A percentile compares a stretch with the other conserved stretches of the same genome.
These are phyloP conservation scores for Bradypodion ventrale DNA, from an alignment of 2,797 vertebrate genomes.

Conservation along the genomic window DNA sequence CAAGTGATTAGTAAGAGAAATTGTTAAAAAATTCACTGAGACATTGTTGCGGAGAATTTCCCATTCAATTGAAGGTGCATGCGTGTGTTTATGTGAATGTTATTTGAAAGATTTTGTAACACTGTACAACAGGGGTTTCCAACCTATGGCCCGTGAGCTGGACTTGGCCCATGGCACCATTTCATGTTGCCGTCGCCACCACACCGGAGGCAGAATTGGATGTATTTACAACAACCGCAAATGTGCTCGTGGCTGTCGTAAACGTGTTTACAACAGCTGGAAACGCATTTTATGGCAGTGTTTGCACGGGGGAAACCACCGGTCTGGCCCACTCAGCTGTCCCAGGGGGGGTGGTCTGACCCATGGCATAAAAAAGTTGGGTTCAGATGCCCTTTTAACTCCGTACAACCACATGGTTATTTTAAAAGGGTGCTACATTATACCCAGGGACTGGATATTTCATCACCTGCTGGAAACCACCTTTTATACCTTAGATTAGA, in stretches of 20 bases:
- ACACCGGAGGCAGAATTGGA: too few species aligned
- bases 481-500: background rate
- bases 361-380: too few species aligned
- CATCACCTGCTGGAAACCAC: slow-evolving; percentile 25
- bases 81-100: background rate
- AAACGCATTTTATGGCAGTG: too few species aligned
- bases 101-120: background rate
- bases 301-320: too few species aligned
- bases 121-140: background rate
- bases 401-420: slow-evolving; percentile 17
- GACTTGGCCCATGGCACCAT: too few species aligned
- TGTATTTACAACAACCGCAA: too few species aligned
- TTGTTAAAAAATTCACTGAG: background rate
- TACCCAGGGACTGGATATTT: background rate
- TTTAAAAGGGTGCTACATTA: background rate
- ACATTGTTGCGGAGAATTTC: background rate
- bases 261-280: too few species aligned
- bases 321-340: too few species aligned
- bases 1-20: background rate
- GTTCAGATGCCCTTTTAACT: slow-evolving; percentile 10
- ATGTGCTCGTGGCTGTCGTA: too few species aligned
- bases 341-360: too few species aligned
- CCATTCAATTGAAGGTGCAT: background rate
- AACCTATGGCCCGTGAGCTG: too few species aligned
- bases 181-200: too few species aligned